Evolutionary conservation across 23 tunicate species (phyloP).

Genomic region (Halocynthia roretzi): DNA sequence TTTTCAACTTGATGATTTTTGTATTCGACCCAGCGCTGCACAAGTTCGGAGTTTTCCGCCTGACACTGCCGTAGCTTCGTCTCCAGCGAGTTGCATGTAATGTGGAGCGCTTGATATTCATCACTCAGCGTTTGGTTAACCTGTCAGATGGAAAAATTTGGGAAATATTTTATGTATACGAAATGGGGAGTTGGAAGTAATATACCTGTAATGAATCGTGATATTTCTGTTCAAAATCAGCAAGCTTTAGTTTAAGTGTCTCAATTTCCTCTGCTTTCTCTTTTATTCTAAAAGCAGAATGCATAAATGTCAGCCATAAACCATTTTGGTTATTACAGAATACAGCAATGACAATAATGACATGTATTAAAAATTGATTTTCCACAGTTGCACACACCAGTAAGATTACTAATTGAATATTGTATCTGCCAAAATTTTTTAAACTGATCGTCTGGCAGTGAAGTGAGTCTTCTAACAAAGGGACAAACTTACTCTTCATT

Average conservation of each 20-base stretch:
- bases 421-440: too few species aligned
- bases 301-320: not conserved
- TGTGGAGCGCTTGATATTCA: conserved; percentile 61
- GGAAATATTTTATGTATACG: not conserved
- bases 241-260: conserved; percentile 12
- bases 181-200: too few species aligned
- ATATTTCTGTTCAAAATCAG: conserved; percentile 24
- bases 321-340: too few species aligned
- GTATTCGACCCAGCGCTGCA: conserved; percentile 27
- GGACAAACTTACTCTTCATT: conserved; percentile 10
- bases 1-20: conserved; percentile 39
- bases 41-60: conserved; percentile 39
- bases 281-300: not conserved
- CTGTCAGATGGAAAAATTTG: conserved; percentile 6
- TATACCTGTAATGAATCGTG: not conserved
- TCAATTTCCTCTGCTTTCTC: conserved; percentile 13
- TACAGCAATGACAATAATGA: too few species aligned
- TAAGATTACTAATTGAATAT: too few species aligned
- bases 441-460: too few species aligned
- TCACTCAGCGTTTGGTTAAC: conserved; percentile 53
- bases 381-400: too few species aligned
- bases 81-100: conserved; percentile 39
- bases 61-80: conserved; percentile 49
- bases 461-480: not conserved
- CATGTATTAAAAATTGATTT: too few species aligned